phyloP scores from a whole-genome alignment of 2,888 invertebrate genomes.

The Melipona bicolor region DNA sequence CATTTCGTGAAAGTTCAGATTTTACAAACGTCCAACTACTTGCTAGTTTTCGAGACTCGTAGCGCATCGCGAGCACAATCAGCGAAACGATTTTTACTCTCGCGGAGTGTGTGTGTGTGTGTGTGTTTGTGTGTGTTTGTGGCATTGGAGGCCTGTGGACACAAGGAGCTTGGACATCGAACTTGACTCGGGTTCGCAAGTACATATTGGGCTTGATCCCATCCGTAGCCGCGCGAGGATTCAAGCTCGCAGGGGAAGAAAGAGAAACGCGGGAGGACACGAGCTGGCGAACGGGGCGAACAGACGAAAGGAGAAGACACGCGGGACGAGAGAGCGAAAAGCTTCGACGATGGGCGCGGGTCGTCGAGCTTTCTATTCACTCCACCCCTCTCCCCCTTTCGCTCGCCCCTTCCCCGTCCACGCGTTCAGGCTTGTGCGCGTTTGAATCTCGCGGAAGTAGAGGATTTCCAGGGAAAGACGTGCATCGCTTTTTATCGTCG shows the following conservation, averaged over 20 bases:
- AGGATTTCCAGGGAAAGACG: conserved; percentile 78
- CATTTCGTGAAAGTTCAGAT: too few relatives aligned
- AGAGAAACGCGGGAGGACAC: conserved; percentile 15
- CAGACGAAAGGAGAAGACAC: conserved; percentile 37
- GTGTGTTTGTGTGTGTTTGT: too few relatives aligned
- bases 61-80: too few relatives aligned
- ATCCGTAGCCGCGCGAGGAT: conserved; percentile 1
- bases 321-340: conserved; percentile 59
- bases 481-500: conserved; percentile 82
- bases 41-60: too few relatives aligned
- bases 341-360: conserved; percentile 68
- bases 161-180: too few relatives aligned
- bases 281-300: conserved; percentile 9
- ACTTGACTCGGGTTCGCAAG: too few relatives aligned
- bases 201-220: too few relatives aligned
- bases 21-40: too few relatives aligned
- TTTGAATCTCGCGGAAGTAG: conserved; percentile 79
- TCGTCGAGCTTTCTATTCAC: conserved; percentile 66
- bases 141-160: too few relatives aligned
- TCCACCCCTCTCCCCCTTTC: conserved; percentile 22
- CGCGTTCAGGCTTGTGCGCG: conserved; percentile 63
- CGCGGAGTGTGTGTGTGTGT: too few relatives aligned
- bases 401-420: conserved; percentile 42
- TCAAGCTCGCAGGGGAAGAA: not conserved
- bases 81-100: too few relatives aligned